A percentile compares a stretch with the other conserved stretches of the same genome.
These are phyloP conservation scores for Odontamblyopus rebecca DNA, from an alignment of 2,797 vertebrate species.

Conservation along the genomic window DNA sequence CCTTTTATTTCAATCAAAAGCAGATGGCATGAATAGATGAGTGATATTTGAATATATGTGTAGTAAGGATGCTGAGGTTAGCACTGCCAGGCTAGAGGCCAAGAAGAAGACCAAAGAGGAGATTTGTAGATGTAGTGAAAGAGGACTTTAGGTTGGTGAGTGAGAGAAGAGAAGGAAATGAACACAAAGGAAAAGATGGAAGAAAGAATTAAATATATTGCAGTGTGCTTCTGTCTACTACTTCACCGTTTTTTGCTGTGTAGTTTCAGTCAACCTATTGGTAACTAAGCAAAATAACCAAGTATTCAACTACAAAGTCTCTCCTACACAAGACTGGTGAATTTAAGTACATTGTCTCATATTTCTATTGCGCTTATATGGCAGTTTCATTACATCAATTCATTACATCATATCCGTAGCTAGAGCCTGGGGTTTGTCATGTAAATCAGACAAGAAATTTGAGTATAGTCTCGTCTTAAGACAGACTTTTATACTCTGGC, in stretches of 20 bases:
- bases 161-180: neutral
- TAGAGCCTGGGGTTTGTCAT: slow-evolving; percentile 14
- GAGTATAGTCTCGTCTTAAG: neutral
- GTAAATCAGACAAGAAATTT: slow-evolving; percentile 10
- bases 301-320: neutral
- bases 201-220: too few relatives aligned
- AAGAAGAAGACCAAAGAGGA: slow-evolving; percentile 1
- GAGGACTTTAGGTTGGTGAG: neutral
- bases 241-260: neutral
- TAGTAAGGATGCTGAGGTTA: neutral
- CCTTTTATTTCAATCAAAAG: neutral
- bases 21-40: neutral
- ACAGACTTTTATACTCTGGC: too few relatives aligned
- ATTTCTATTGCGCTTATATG: neutral
- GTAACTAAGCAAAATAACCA: neutral
- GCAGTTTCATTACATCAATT: neutral
- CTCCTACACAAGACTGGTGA: neutral
- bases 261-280: neutral
- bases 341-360: neutral
- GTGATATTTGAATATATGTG: neutral
- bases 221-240: too few relatives aligned
- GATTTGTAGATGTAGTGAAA: slow-evolving; percentile 8
- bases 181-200: neutral
- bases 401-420: neutral
- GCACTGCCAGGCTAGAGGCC: neutral